These are phyloP conservation scores for Panurus biarmicus DNA, from an alignment of 2,113 vertebrate species.

Conservation along the genomic window DNA sequence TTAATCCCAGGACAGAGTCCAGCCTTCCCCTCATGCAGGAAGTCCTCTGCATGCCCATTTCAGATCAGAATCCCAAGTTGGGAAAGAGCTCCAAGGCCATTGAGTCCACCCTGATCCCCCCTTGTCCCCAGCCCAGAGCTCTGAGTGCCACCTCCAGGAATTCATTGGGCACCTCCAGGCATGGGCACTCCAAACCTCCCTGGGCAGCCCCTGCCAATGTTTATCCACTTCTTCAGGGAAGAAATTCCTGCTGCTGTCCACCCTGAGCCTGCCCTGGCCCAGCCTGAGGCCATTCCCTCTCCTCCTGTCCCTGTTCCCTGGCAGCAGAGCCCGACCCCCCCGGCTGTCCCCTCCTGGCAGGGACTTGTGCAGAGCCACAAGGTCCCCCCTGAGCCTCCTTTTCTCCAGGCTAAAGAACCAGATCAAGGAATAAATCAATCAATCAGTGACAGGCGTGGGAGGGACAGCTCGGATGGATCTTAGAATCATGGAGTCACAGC, in stretches of 20 bases:
- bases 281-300: neutral
- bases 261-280: neutral
- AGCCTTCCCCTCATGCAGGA: neutral
- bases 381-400: too few species aligned
- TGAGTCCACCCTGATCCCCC: neutral
- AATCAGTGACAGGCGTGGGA: too few species aligned
- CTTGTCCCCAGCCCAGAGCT: neutral
- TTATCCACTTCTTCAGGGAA: neutral
- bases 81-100: neutral
- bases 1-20: neutral
- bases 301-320: neutral
- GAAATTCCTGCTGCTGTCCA: neutral
- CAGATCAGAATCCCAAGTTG: neutral
- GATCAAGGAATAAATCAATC: too few species aligned
- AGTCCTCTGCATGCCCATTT: neutral
- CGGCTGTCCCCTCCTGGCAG: neutral
- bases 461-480: too few species aligned
- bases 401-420: too few species aligned
- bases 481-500: too few species aligned
- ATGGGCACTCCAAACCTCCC: neutral
- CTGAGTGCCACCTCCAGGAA: neutral
- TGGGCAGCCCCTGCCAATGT: neutral
- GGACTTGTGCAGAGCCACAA: neutral
- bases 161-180: neutral
- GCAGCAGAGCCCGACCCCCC: neutral